Conservation (phyloP, 2,113 vertebrate species). For the Atherinomorus stipes region DNA sequence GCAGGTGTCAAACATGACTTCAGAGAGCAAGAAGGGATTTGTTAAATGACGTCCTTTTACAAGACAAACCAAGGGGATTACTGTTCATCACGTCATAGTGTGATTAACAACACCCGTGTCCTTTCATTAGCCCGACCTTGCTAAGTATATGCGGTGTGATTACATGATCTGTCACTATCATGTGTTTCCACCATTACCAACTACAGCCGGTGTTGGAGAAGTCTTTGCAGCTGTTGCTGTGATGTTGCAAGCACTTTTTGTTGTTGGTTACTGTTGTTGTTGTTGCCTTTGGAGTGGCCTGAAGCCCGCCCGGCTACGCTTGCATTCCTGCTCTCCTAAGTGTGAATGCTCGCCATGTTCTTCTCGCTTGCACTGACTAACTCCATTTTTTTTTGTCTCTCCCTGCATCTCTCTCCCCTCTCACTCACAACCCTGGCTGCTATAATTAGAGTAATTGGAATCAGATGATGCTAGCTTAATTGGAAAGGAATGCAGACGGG, state of each 20-base stretch:
- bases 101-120: conserved; percentile 58
- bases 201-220: conserved; percentile 11
- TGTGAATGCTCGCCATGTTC: conserved; percentile 49
- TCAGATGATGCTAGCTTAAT: conserved; percentile 82
- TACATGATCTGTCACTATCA: conserved; percentile 47
- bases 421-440: conserved; percentile 70
- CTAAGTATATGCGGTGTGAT: conserved; percentile 50
- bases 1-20: conserved; percentile 61
- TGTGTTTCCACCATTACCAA: conserved; percentile 40
- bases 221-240: conserved; percentile 54
- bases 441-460: conserved; percentile 85
- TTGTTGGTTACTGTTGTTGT: conserved; percentile 75
- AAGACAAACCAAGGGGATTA: conserved; percentile 54
- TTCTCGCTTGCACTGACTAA: conserved; percentile 12
- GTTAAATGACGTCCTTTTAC: conserved; percentile 45
- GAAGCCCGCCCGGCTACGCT: conserved; percentile 44
- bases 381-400: conserved; percentile 7
- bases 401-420: conserved; percentile 43
- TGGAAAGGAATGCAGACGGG: conserved; percentile 83
- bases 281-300: conserved; percentile 54
- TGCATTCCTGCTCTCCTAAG: conserved; percentile 44
- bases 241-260: conserved; percentile 45
- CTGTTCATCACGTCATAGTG: conserved; percentile 37
- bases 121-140: conserved; percentile 64
- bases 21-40: conserved; percentile 20